Conservation (phyloP, 2,888 invertebrate species). For the Drosophila buzzatii region DNA sequence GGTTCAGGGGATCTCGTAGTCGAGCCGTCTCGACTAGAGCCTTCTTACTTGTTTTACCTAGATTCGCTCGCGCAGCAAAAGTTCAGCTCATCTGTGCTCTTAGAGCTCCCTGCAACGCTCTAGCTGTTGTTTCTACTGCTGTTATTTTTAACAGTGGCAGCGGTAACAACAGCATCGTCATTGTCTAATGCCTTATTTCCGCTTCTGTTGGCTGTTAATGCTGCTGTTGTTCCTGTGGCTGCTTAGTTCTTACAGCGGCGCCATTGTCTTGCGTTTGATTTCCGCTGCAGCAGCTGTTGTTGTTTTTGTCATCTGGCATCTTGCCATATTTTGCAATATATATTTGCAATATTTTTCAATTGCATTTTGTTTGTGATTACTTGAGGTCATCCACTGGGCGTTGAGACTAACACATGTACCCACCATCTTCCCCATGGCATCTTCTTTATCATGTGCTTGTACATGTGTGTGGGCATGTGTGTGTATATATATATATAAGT, state of each 20-base stretch:
- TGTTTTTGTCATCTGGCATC: conserved; percentile 26
- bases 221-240: neutral
- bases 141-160: conserved; percentile 18
- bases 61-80: conserved; percentile 12
- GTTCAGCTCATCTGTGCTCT: conserved; percentile 30
- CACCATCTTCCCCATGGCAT: conserved; percentile 19
- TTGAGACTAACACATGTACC: conserved; percentile 28
- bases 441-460: conserved; percentile 17
- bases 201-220: neutral
- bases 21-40: too few relatives aligned
- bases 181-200: neutral
- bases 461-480: neutral
- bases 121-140: conserved; percentile 18
- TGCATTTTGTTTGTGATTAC: conserved; percentile 57
- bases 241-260: neutral
- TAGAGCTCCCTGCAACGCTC: conserved; percentile 17
- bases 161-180: neutral
- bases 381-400: conserved; percentile 37
- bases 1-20: too few relatives aligned
- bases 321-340: conserved; percentile 69
- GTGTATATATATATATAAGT: neutral
- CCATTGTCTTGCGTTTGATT: conserved; percentile 46
- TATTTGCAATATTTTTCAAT: conserved; percentile 59
- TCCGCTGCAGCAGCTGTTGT: conserved; percentile 25
- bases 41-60: too few relatives aligned